These are phyloP conservation scores for Antedon mediterranea DNA, from an alignment of 53 echinoderm and acorn worm species.

Conservation along the genomic window DNA sequence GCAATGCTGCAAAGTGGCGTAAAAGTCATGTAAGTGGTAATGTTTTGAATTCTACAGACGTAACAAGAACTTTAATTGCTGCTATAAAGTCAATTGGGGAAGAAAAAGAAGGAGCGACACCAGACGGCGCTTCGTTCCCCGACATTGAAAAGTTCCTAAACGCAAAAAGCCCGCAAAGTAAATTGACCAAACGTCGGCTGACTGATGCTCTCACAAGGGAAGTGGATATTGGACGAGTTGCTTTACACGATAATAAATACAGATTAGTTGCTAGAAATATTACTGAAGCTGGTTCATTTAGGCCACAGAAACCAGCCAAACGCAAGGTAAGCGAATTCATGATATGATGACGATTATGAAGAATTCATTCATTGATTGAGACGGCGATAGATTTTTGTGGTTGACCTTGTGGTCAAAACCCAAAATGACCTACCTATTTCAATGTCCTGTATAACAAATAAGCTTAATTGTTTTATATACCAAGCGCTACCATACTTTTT, in stretches of 20 bases:
- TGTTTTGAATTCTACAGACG: slow-evolving; percentile 57
- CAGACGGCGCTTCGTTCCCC: slow-evolving; percentile 18
- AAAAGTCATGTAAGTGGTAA: slow-evolving; percentile 75
- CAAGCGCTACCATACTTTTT: too few relatives aligned
- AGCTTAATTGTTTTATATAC: too few relatives aligned
- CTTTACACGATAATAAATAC: background rate
- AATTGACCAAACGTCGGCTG: slow-evolving; percentile 35
- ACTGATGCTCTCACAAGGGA: slow-evolving; percentile 60
- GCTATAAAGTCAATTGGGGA: slow-evolving; percentile 50
- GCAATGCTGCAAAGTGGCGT: slow-evolving; percentile 86
- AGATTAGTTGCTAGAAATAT: background rate
- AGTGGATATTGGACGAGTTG: slow-evolving; percentile 34
- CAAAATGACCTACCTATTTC: too few relatives aligned
- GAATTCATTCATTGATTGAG: too few relatives aligned
- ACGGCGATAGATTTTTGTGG: too few relatives aligned
- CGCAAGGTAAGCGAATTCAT: background rate
- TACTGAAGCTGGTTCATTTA: background rate
- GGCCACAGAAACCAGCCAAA: slow-evolving; percentile 1
- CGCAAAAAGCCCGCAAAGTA: slow-evolving; percentile 45
- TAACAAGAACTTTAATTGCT: slow-evolving; percentile 36
- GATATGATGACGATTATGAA: too few relatives aligned
- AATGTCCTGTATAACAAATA: too few relatives aligned
- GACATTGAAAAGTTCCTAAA: slow-evolving; percentile 60
- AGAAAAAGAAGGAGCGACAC: slow-evolving; percentile 18
- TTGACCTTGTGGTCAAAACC: too few relatives aligned